Base-by-base conservation (phyloP, 2,113 vertebrate genomes). In the Perca fluviatilis region DNA sequence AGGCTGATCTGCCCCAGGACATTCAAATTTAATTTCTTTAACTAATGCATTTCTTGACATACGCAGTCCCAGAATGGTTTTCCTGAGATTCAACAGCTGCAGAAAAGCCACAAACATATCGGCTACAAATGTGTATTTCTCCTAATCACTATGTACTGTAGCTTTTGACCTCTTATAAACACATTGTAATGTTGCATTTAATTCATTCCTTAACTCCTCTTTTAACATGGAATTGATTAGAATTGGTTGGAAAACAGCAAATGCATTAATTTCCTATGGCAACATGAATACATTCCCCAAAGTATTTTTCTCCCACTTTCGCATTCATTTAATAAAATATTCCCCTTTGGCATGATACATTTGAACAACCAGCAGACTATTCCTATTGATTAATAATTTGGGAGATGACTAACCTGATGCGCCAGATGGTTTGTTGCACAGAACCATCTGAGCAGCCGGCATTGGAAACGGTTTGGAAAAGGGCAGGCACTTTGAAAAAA, bases 381-480 rank as follows among this genome's bases (percentile, higher is more conserved):
- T 79, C 15, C 10, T 36, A 54, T 23, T 54, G 36, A 57, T 79
- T 36, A 79, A 72, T 86, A 43, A 75, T 66, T 73, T 56, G 25
- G n/a, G 64, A 67, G 57, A 77, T 33, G 6, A 33, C 33, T 33
- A 33, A 33, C 33, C 33, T 33, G 33, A 33, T 33, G 33, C 6
- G 33, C 33, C 33, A 33, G 33, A 33, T 33, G 33, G 33, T 33
- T 5, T 33, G 33, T 33, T 33, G 6, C 33, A 33, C 33, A 33
- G 33, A 6, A 33, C 33, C 33, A 6, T 33, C 6, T 33, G 33
- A 33, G 33, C 6, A 33, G 33, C 33, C 6, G 1, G 6, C 33
- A 33, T 33, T 33, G 33, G 33, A 33, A 33, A 33, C 30, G 1
- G 30, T 33, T 33, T 33, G 30, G 30, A 33, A 33, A 33, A 33